Conservation (phyloP, 2,888 invertebrate species). For the Caenorhabditis wallacei region DNA sequence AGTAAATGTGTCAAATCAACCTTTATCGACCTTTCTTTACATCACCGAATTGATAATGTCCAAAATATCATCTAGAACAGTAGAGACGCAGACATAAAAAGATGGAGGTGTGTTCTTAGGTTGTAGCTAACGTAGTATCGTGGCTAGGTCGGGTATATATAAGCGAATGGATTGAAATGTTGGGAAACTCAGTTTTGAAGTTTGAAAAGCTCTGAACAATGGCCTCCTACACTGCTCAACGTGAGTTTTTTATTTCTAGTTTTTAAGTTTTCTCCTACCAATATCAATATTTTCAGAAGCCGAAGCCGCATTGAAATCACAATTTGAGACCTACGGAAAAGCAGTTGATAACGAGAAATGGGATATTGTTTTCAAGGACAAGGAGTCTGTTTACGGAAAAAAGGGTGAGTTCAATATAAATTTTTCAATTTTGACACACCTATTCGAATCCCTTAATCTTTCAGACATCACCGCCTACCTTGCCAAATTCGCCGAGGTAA, state of each 20-base stretch:
- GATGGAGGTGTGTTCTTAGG: slow-evolving; percentile 6
- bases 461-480: slow-evolving; percentile 8
- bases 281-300: too few species aligned
- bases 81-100: slow-evolving; percentile 10
- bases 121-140: slow-evolving; percentile 26
- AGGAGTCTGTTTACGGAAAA: slow-evolving; percentile 33
- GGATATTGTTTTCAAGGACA: slow-evolving; percentile 42
- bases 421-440: too few species aligned
- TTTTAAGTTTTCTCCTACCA: too few species aligned
- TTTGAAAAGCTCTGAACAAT: slow-evolving; percentile 4
- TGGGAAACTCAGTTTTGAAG: not conserved
- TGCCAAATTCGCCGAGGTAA: not conserved
- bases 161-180: not conserved
- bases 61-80: too few species aligned
- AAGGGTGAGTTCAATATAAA: slow-evolving; percentile 42
- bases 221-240: slow-evolving; percentile 46
- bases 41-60: not conserved
- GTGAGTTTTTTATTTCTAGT: too few species aligned
- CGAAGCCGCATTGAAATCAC: slow-evolving; percentile 37
- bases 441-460: not conserved
- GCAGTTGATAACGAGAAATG: slow-evolving; percentile 41
- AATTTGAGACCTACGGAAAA: slow-evolving; percentile 23
- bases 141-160: not conserved
- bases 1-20: not conserved
- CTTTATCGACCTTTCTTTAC: not conserved